Evolutionary conservation across 1,140 invertebrate species (phyloP).

Genomic region (Sinella curviseta): DNA sequence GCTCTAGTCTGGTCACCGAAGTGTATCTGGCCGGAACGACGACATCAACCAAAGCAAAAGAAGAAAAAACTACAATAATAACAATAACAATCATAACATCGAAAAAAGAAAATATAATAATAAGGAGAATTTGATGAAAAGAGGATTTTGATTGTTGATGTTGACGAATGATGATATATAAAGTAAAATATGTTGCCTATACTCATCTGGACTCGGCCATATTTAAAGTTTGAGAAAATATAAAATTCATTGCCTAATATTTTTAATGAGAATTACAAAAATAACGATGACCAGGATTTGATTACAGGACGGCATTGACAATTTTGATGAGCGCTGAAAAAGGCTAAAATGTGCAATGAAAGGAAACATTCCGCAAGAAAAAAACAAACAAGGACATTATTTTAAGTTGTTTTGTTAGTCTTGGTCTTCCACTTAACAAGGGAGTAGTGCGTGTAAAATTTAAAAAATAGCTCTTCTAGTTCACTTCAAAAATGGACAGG

Average conservation of each 20-base stretch:
- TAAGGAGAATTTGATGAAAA: neutral
- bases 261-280: too few species aligned
- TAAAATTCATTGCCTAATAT: too few species aligned
- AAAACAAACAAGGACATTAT: too few species aligned
- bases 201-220: too few species aligned
- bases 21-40: conserved; percentile 43
- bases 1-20: conserved; percentile 34
- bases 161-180: too few species aligned
- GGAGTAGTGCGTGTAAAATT: too few species aligned
- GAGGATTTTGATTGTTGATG: neutral
- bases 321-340: neutral
- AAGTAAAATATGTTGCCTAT: too few species aligned
- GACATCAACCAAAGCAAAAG: neutral
- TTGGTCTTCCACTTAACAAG: too few species aligned
- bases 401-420: too few species aligned
- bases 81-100: neutral
- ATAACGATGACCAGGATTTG: too few species aligned
- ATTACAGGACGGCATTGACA: too few species aligned
- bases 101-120: neutral
- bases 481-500: conserved; percentile 1
- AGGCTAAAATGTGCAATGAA: neutral
- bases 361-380: too few species aligned
- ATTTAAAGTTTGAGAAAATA: neutral
- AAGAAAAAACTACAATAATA: neutral
- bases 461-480: neutral